Base-by-base conservation (phyloP, 2,888 invertebrate genomes). In the Aporophyla nigra region DNA sequence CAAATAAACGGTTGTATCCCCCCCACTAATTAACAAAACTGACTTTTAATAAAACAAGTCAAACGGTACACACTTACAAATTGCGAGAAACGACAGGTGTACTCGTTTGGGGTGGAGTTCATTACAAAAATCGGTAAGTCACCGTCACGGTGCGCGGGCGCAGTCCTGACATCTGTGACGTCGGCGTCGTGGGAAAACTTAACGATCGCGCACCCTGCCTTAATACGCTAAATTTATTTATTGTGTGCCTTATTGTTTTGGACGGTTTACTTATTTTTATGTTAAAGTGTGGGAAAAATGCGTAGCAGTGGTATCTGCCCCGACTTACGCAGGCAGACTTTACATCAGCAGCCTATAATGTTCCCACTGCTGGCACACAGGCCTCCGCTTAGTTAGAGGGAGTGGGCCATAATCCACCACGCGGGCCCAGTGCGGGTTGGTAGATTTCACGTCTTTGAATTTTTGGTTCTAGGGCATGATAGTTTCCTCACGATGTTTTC, bases 111-210 rank as follows among this genome's bases (percentile, higher is more conserved):
- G 91, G 92, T 92, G 90, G 89, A 91, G 92, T 93, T 93, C 91
- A 92, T 93, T 92, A 92, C 88, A 92, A 93, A 78, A 94, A 96
- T 95, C 96, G 95, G 96, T 96, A 96, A 95, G 96, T 91, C 96
- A 96, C 96, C 93, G 96, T 96, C 94, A 95, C 95, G 96, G 92
- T 94, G 91, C 90, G 93, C 93, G 94, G 89, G 93, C 94, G 92
- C 91, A 80, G 87, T 54, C 85, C 86, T 92, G 92, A 92, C 96
- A 95, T 95, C 92, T 96, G 93, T 88, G 91, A 82, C 92, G 90
- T 90, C 95, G 91, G 78, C 91, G 90, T 90, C 95, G 96, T 96
- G 96, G 96, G 96, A 96, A 96, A 96, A 96, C 95, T 94, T 96
- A 96, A 96, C 96, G 96, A 90, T 86, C 91, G 87, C 71, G 80